These are phyloP conservation scores for Tetrax tetrax DNA, from an alignment of 2,113 vertebrate species.

Conservation along the genomic window DNA sequence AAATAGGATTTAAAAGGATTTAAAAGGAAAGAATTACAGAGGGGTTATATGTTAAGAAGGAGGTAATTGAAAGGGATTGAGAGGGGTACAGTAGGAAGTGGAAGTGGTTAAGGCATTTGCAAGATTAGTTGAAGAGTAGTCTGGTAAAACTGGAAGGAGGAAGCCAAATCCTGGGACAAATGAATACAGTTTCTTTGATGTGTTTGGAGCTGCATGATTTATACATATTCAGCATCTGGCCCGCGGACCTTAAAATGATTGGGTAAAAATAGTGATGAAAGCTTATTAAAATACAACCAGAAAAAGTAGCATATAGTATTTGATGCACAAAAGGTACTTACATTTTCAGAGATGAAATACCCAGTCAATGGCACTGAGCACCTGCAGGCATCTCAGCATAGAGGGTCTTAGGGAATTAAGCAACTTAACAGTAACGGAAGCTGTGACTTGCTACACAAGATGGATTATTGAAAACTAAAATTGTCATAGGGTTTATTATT, in stretches of 20 bases:
- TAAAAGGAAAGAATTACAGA: conserved; percentile 53
- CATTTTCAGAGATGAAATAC: neutral
- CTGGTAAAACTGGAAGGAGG: conserved; percentile 26
- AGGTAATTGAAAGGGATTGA: conserved; percentile 50
- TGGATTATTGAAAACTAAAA: neutral
- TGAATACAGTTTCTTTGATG: neutral
- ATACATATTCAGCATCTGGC: neutral
- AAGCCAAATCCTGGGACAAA: conserved; percentile 10
- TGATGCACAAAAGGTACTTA: neutral
- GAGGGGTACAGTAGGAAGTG: conserved; percentile 16
- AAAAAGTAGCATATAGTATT: neutral
- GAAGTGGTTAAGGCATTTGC: conserved; percentile 26
- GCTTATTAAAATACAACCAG: neutral
- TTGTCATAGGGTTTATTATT: neutral
- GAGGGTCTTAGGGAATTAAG: neutral
- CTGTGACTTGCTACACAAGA: neutral
- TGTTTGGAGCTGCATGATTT: neutral
- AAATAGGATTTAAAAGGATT: conserved; percentile 49
- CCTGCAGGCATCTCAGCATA: neutral
- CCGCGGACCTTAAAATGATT: neutral
- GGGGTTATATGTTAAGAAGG: conserved; percentile 48
- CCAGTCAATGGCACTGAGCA: neutral
- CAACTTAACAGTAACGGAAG: neutral
- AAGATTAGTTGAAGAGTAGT: conserved; percentile 38
- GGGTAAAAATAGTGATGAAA: neutral